Evolutionary conservation across 2,888 invertebrate species (phyloP).

Genomic region (Ochropleura leucogaster): DNA sequence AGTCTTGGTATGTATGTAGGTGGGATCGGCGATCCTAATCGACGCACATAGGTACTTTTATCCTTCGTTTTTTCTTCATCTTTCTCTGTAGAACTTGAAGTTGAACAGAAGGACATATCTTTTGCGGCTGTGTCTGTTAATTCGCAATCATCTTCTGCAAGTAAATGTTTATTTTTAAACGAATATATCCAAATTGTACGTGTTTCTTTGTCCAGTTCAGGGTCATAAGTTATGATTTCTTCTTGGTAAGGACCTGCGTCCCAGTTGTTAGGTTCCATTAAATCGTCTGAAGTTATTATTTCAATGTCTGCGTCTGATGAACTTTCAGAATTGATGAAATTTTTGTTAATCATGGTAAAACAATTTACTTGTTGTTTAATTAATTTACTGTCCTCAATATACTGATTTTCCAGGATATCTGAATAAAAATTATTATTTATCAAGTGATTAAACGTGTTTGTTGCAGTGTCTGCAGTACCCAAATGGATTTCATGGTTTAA

Average conservation of each 20-base stretch:
- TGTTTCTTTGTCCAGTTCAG: slow-evolving; percentile 70
- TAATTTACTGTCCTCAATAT: slow-evolving; percentile 37
- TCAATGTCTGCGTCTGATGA: slow-evolving; percentile 72
- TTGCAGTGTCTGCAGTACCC: slow-evolving; percentile 22
- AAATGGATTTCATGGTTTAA: slow-evolving; percentile 54
- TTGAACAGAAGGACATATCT: slow-evolving; percentile 68
- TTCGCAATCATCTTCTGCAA: slow-evolving; percentile 74
- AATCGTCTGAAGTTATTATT: slow-evolving; percentile 58
- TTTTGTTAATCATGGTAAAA: slow-evolving; percentile 77
- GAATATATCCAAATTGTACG: slow-evolving; percentile 84
- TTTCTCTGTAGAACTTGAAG: slow-evolving; percentile 69
- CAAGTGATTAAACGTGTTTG: slow-evolving; percentile 31
- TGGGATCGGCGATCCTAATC: slow-evolving; percentile 79
- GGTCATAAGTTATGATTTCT: slow-evolving; percentile 68
- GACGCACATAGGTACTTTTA: slow-evolving; percentile 50
- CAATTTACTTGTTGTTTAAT: slow-evolving; percentile 73
- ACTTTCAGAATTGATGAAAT: slow-evolving; percentile 71
- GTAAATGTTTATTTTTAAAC: slow-evolving; percentile 78
- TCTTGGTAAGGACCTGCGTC: slow-evolving; percentile 63
- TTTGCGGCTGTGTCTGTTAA: slow-evolving; percentile 70
- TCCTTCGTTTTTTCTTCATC: slow-evolving; percentile 61
- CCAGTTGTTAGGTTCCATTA: slow-evolving; percentile 53
- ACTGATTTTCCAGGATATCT: slow-evolving; percentile 38
- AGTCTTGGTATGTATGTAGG: slow-evolving; percentile 77
- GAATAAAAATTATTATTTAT: slow-evolving; percentile 31